phyloP scores from a whole-genome alignment of 2,113 vertebrate genomes.

The Oxyruncus cristatus region DNA sequence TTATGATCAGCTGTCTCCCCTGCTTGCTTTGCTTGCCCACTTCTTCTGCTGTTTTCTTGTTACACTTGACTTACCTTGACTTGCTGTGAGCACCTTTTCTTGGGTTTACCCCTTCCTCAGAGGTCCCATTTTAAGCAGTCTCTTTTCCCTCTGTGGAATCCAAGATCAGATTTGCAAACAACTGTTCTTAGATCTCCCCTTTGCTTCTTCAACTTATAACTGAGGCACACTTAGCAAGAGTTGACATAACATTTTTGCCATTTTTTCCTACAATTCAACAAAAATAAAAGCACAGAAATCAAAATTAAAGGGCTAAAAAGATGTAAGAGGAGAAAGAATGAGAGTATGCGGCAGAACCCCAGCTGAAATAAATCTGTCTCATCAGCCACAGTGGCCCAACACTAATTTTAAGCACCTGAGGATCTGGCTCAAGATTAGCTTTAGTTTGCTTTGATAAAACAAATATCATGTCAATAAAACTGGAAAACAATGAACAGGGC shows the following conservation, averaged over 20 bases:
- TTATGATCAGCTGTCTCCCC: background rate
- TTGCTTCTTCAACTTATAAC: background rate
- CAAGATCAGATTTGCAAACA: background rate
- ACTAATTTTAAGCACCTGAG: background rate
- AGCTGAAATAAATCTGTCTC: background rate
- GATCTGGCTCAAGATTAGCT: background rate
- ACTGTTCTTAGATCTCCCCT: background rate
- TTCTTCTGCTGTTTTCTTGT: background rate
- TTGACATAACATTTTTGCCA: fast-evolving
- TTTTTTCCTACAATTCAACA: background rate
- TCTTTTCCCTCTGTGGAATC: background rate
- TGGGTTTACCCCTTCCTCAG: background rate
- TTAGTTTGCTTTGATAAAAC: constrained; percentile 12
- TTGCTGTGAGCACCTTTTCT: background rate
- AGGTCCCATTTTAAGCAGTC: background rate
- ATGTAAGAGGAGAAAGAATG: background rate
- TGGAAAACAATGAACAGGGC: background rate
- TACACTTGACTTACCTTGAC: background rate
- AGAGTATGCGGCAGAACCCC: background rate
- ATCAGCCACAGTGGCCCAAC: background rate
- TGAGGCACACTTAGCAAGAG: background rate
- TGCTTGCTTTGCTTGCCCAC: background rate
- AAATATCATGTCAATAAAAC: background rate
- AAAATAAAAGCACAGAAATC: background rate
- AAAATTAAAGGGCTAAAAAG: background rate